Base-by-base conservation (phyloP, 2,888 invertebrate genomes). In the Ennomos quercinarius region DNA sequence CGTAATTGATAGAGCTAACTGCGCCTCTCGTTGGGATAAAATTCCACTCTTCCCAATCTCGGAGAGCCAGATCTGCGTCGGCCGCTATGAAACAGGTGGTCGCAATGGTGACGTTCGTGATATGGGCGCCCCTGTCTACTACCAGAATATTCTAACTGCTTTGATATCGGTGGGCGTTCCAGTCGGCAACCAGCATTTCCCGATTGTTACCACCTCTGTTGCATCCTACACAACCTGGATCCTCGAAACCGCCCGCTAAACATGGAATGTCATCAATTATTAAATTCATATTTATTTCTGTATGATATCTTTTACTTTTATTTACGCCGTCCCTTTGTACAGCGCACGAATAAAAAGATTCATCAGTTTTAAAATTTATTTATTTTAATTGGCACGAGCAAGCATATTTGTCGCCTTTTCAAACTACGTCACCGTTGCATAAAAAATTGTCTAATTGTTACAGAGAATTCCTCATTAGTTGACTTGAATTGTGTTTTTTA, bases 191-290 rank as follows among this genome's bases (percentile, higher is more conserved):
- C 51, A 61, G 11, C 0, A 48, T 12, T 52, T 55, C 54, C 60
- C 63, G 5, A 42, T 52, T 9, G 41, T 57, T 37, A 11, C 27
- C 8, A 57, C 57, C 3, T 0, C 10, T 9, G 37, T 64, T 10
- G 12, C n/a, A 2, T 27, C 45, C 10, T 64, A 49, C 55, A 57
- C 55, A 17, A 40, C 48, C 57, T 64, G 64, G 64, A 52, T 64
- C 11, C 8, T 64, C 2, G 52, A 38, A 2, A 58, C 49, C 38
- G 58, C 61, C 8, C 36, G 13, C 38, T 61, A 52, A 58, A 37
- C 37, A 8, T 6, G 44, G 17, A 57, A 50, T 50, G 50, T 50
- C 40, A 50, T 37, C 17, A 37, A 37, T 47, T 48, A 43, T 42
- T 55, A 47, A 55, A 55, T 8, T 13, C 10, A 6, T 46, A 13